Evolutionary conservation across 2,113 vertebrate species (phyloP), one percentile per base, ranked within the genome.

Genomic region (Columbina picui): DNA sequence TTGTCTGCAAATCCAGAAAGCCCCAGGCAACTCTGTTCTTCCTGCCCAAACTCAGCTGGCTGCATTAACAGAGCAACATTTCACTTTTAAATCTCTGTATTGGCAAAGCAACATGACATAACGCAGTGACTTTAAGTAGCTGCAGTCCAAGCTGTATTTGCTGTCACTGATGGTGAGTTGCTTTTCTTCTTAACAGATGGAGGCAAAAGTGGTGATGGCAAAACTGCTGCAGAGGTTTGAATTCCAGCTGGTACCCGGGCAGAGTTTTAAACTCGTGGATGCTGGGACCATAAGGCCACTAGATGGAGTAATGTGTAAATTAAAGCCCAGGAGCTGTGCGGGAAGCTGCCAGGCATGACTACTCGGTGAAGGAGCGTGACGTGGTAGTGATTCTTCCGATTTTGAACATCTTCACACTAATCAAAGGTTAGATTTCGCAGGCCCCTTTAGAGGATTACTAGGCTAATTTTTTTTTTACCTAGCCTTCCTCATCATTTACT

Each of bases 211-310:
- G 78, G 98, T 99, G 76, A 98, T 99, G 98, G 98, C 99, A 73
- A 99, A 99, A 96, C 94, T 99, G 84, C 90, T 99, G 76, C 99
- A 99, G 98, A 98, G 99, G 96, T 99, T 99, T 84, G 98, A 99
- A 59, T 98, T 99, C 95, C 97, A 96, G 56, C 97, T 99, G 20
- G 94, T 97, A 20, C 98, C 98, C 0, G 98, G 98, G 55, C 98
- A 99, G 98, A 98, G 96, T 61, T 99, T 98, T 47, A 97, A 97
- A 26, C 93, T 99, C 55, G 5, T 97, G 87, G 99, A 99, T 80
- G 97, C 92, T 16, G 98, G 97, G 81, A 98, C 98, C 0, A 76
- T 99, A 19, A 98, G 93, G 69, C 99, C 99, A 1, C 97, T 97
- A 94, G 98, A 98, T 83, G 98, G 98, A 19, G 98, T 99, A 63